A percentile compares a stretch with the other conserved stretches of the same genome.
Evolutionary conservation across 2,888 invertebrate genomes (phyloP).

Genomic region (Hoplodrina ambigua): DNA sequence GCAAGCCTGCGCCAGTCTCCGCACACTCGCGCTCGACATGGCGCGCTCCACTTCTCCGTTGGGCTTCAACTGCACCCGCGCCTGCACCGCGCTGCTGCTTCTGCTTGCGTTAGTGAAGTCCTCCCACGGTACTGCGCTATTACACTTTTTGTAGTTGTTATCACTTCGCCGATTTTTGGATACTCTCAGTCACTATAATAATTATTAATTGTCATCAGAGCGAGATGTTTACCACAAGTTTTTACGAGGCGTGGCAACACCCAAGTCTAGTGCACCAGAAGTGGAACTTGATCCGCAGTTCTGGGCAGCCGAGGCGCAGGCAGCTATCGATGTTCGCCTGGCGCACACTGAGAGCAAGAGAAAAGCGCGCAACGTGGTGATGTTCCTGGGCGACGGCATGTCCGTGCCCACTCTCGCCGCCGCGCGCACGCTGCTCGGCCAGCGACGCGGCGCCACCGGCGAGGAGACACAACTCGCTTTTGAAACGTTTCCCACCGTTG

Average conservation of each 20-base stretch:
- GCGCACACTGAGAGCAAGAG: conserved; percentile 27
- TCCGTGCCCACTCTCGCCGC: conserved; percentile 93
- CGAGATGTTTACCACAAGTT: conserved; percentile 56
- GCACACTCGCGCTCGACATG: conserved; percentile 30
- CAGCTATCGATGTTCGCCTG: conserved; percentile 77
- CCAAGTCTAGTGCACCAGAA: conserved; percentile 4
- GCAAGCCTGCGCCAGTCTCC: conserved; percentile 16
- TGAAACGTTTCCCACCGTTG: conserved; percentile 89
- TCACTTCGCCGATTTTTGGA: no score
- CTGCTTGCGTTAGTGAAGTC: conserved; percentile 29
- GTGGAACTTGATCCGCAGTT: conserved; percentile 71
- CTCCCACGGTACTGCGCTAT: conserved; percentile 32
- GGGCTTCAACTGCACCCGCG: background rate
- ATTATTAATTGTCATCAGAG: conserved; percentile 41
- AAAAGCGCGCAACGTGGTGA: conserved; percentile 90
- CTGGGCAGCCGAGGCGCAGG: conserved; percentile 86
- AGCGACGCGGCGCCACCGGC: conserved; percentile 87
- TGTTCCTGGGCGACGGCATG: conserved; percentile 95
- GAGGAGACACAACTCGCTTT: conserved; percentile 84
- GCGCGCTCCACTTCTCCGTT: background rate
- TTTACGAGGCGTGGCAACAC: background rate
- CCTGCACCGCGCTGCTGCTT: conserved; percentile 25
- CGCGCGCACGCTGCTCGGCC: conserved; percentile 92
- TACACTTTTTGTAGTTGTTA: background rate
- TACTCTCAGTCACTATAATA: background rate